These are phyloP conservation scores for Pachycephus smyrnensis DNA, from an alignment of 2,888 invertebrate genomes.

Conservation along the genomic window DNA sequence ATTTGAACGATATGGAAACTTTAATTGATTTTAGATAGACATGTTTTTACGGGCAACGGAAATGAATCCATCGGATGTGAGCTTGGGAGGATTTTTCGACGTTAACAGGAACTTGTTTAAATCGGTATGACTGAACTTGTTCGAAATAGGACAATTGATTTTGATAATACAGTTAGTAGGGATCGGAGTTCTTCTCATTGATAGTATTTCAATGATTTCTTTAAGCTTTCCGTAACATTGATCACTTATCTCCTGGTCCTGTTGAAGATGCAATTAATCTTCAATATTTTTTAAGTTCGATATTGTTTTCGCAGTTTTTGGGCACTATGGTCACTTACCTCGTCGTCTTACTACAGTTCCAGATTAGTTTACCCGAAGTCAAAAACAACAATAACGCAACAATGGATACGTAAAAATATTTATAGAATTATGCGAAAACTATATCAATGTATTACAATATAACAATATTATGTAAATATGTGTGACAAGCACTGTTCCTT, in stretches of 20 bases:
- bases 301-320: constrained; percentile 69
- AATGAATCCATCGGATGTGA: constrained; percentile 82
- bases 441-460: neutral
- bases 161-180: neutral
- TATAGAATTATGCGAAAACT: neutral
- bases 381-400: constrained; percentile 46
- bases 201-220: neutral
- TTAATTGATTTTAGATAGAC: constrained; percentile 68
- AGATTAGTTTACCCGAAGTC: constrained; percentile 80
- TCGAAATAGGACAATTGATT: constrained; percentile 5
- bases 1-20: neutral
- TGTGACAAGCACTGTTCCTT: neutral
- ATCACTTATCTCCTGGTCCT: too few relatives aligned
- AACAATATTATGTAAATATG: neutral
- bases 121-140: constrained; percentile 70
- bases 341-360: constrained; percentile 80
- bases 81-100: constrained; percentile 79
- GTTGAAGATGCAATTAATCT: neutral
- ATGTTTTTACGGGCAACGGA: constrained; percentile 82
- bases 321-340: constrained; percentile 84
- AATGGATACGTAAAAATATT: neutral
- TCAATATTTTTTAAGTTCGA: neutral
- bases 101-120: constrained; percentile 80
- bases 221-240: too few relatives aligned
- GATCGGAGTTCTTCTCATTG: neutral